A percentile compares a stretch with the other conserved stretches of the same genome.
These are phyloP conservation scores for Festucalex cinctus DNA, from an alignment of 2,113 vertebrate genomes.

Conservation along the genomic window DNA sequence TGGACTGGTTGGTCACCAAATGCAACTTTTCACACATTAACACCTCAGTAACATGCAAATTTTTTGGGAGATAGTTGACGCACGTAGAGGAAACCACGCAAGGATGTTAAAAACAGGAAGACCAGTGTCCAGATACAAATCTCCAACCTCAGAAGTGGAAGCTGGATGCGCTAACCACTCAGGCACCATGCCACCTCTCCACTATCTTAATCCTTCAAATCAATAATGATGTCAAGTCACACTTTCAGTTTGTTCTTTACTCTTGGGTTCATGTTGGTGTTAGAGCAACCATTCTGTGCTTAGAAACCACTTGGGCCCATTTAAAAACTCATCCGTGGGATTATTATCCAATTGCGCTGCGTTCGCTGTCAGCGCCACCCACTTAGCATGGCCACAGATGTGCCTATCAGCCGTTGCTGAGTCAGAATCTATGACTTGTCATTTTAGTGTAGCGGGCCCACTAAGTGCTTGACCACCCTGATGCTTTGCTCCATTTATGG, in stretches of 20 bases:
- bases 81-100: no score
- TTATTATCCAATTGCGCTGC: slow-evolving; percentile 47
- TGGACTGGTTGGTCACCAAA: neutral
- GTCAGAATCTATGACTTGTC: slow-evolving; percentile 41
- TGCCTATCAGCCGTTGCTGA: slow-evolving; percentile 23
- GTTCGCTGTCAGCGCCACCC: slow-evolving; percentile 52
- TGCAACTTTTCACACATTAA: neutral
- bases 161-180: neutral
- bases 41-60: no score
- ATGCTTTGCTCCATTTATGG: slow-evolving; percentile 41
- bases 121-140: neutral
- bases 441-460: slow-evolving; percentile 18
- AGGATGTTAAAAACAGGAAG: neutral
- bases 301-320: slow-evolving; percentile 50
- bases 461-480: slow-evolving; percentile 46
- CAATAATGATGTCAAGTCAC: neutral
- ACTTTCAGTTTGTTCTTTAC: neutral
- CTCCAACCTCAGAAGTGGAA: neutral
- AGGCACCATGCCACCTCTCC: neutral
- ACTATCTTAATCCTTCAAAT: neutral
- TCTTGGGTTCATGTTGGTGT: slow-evolving; percentile 2
- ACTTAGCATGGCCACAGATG: slow-evolving; percentile 52
- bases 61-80: no score
- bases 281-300: slow-evolving; percentile 23
- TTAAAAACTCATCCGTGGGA: slow-evolving; percentile 59